These are phyloP conservation scores for Nomada lathburiana DNA, from an alignment of 2,888 invertebrate species.

Conservation along the genomic window DNA sequence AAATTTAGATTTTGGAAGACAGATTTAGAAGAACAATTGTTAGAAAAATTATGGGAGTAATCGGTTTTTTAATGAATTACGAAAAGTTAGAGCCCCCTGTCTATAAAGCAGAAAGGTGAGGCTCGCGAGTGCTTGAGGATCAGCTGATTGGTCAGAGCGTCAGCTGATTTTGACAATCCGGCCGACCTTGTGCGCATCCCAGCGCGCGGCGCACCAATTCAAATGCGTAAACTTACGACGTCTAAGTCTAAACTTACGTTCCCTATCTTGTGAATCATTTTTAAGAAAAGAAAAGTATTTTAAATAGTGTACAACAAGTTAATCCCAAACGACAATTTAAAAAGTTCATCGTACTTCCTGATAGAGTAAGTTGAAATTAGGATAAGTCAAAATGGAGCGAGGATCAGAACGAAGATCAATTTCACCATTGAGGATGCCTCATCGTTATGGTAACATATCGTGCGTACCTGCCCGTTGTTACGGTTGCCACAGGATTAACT, in stretches of 20 bases:
- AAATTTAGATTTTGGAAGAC: no score
- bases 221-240: slow-evolving; percentile 4
- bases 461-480: slow-evolving; percentile 54
- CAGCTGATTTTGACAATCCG: slow-evolving; percentile 80
- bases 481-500: slow-evolving; percentile 61
- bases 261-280: no score
- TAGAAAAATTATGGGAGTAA: no score
- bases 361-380: neutral
- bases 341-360: no score
- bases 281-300: no score
- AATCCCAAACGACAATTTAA: no score
- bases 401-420: neutral
- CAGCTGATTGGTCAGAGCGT: slow-evolving; percentile 75
- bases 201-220: slow-evolving; percentile 42
- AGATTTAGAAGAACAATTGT: no score
- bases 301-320: no score
- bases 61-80: no score
- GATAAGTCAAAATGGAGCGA: neutral
- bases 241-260: neutral
- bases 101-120: neutral
- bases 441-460: slow-evolving; percentile 22
- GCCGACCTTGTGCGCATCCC: slow-evolving; percentile 69
- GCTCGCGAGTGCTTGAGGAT: slow-evolving; percentile 50
- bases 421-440: neutral
- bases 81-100: slow-evolving; percentile 2